These are phyloP conservation scores for Vireo altiloquus DNA, from an alignment of 2,113 vertebrate genomes.

Conservation along the genomic window DNA sequence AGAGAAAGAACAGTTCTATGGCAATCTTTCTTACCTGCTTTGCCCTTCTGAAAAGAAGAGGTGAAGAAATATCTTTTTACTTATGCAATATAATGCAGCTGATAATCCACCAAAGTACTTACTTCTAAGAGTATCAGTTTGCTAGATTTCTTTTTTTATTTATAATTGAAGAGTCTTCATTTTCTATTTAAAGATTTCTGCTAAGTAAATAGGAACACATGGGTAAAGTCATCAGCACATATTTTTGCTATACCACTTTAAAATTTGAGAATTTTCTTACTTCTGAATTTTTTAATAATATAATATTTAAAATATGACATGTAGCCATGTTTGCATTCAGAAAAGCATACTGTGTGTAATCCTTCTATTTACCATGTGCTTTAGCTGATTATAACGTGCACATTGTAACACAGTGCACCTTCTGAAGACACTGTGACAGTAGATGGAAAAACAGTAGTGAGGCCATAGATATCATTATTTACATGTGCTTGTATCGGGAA, in stretches of 20 bases:
- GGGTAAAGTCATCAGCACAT: not conserved
- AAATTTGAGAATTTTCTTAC: not conserved
- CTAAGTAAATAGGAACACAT: not conserved
- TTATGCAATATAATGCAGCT: not conserved
- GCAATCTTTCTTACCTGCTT: not conserved
- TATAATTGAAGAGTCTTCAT: not conserved
- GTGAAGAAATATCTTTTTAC: not conserved
- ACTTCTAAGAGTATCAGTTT: not conserved
- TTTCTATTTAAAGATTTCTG: not conserved
- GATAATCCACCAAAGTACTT: not conserved
- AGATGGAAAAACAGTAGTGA: not conserved
- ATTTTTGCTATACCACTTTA: not conserved
- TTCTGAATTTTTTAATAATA: not conserved
- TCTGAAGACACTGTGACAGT: not conserved
- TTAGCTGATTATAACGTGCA: not conserved
- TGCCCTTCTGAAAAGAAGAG: not conserved
- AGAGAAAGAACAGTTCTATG: not conserved
- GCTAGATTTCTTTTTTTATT: not conserved
- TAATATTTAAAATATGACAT: not conserved
- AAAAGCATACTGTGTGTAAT: not conserved
- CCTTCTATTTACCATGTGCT: not conserved
- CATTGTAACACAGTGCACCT: not conserved
- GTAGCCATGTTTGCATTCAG: not conserved
- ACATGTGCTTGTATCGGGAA: not conserved
- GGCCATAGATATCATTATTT: not conserved